Base-by-base conservation (phyloP, 2,888 invertebrate genomes). In the Drosophila colorata region DNA sequence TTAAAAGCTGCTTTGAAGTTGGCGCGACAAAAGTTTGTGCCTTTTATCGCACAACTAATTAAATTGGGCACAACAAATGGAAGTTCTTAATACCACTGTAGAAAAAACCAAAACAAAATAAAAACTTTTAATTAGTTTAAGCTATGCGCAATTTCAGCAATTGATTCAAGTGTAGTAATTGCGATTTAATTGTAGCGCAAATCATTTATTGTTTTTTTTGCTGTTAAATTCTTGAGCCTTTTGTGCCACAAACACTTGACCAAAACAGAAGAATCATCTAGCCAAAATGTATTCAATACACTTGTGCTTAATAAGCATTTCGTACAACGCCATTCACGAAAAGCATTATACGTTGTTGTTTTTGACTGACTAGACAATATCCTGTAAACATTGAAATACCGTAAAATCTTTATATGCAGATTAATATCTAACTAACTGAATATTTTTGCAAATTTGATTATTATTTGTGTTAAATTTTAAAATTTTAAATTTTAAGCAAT, bases 111-210 rank as follows among this genome's bases (percentile, higher is more conserved):
- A 28, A 28, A 28, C 28, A 28, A 28, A 25, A 51, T 46, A 37
- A 52, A 28, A 73, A 74, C 52, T 74, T 74, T 78, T 68, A 74
- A 78, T 74, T 74, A 74, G 68, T 55, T 68, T 25, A 73, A 73
- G 74, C 44, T 37, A 49, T 49, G 52, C 31, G 13, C 33, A 48
- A 43, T 35, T 51, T 33, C 25, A 40, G 43, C 18, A 37, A 48
- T 44, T 48, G 60, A 55, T 77, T 70, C 40, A 51, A 58, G 48
- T 49, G 18, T 49, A 52, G 73, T 63, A 63, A 73, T 74, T 74
- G 74, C 61, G 47, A 67, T 58, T 74, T 63, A 67, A 74, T 74
- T 74, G 61, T 56, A 55, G 51, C 68, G 68, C 68, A 74, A 73
- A 77, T 58, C 46, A 67, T 16, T 77, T 67, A 44, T 47, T 53